phyloP scores from a whole-genome alignment of 1,140 invertebrate species.

The Coptotermes formosanus region DNA sequence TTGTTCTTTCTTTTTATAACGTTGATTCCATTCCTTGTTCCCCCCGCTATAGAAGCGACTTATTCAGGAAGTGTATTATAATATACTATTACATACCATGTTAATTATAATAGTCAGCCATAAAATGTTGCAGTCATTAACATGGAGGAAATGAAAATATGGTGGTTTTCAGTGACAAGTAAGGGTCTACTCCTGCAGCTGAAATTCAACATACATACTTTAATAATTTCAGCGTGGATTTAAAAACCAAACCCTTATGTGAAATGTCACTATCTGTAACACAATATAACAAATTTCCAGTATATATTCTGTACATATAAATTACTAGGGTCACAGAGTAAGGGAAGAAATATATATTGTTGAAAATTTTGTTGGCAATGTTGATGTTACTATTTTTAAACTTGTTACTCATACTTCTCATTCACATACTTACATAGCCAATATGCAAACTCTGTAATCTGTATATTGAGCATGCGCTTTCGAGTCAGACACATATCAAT shows the following conservation, averaged over 20 bases:
- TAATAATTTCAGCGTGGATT: not conserved
- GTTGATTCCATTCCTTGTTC: not conserved
- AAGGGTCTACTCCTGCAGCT: not conserved
- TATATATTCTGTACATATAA: not conserved
- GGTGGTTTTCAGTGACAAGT: not conserved
- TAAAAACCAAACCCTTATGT: not conserved
- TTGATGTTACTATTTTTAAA: not conserved
- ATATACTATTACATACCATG: not conserved
- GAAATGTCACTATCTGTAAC: not conserved
- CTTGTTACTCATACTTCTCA: not conserved
- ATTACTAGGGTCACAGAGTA: not conserved
- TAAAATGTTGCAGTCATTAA: not conserved
- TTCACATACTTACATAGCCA: not conserved
- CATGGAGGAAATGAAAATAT: not conserved
- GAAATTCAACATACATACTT: not conserved
- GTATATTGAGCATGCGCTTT: not conserved
- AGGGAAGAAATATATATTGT: not conserved
- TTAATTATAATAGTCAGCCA: not conserved
- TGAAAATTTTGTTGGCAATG: not conserved
- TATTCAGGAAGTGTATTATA: not conserved
- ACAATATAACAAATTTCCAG: not conserved
- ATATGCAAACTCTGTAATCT: not conserved
- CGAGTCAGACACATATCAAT: not conserved
- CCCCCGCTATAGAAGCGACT: not conserved
- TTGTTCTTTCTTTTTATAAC: not conserved